These are phyloP conservation scores for Cotesia typhae DNA, from an alignment of 1,140 invertebrate genomes.

Conservation along the genomic window DNA sequence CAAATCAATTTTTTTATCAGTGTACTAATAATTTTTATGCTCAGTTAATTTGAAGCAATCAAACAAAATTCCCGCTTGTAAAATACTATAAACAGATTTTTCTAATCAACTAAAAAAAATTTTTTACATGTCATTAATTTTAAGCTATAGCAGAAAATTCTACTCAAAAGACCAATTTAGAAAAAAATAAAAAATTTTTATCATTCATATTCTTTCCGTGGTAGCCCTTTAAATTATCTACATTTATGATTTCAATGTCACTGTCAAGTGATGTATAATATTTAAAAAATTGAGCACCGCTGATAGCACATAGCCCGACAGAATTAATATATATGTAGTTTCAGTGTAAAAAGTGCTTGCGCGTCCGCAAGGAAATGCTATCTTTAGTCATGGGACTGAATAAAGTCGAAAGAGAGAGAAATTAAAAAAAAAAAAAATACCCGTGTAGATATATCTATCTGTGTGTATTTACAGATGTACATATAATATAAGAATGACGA, in stretches of 20 bases:
- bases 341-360: slow-evolving; percentile 46
- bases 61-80: no score
- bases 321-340: slow-evolving; percentile 46
- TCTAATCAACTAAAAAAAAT: no score
- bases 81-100: no score
- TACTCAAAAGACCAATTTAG: no score
- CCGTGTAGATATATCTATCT: not conserved
- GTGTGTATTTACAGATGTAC: not conserved
- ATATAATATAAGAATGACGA: not conserved
- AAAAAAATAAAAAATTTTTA: no score
- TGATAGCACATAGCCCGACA: slow-evolving; percentile 24
- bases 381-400: slow-evolving; percentile 50
- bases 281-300: slow-evolving; percentile 38
- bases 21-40: no score
- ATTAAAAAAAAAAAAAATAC: not conserved
- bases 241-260: not conserved
- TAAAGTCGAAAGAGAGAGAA: slow-evolving; percentile 13
- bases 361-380: slow-evolving; percentile 54
- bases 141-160: no score
- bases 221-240: no score
- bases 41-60: no score
- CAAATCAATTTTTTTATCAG: no score
- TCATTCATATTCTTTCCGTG: no score
- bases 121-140: no score
- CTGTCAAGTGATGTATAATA: not conserved